Evolutionary conservation across 2,113 vertebrate genomes (phyloP).

Genomic region (Hemiprocne comata): DNA sequence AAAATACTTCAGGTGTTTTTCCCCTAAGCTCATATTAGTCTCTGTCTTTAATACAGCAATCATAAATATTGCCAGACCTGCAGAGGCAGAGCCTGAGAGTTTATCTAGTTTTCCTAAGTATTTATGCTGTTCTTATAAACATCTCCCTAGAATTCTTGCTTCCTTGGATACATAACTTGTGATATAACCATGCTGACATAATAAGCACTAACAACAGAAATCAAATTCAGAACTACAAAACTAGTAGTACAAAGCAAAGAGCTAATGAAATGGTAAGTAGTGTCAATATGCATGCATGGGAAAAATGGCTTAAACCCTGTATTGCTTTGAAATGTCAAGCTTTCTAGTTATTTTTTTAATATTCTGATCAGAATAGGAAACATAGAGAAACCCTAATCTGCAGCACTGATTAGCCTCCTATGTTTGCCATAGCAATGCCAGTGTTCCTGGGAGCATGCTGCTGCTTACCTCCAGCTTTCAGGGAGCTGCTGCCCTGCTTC

Average conservation of each 20-base stretch:
- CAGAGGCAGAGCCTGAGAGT: neutral
- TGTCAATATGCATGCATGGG: neutral
- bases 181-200: neutral
- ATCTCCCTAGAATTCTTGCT: neutral
- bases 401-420: rapidly evolving
- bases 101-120: neutral
- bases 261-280: neutral
- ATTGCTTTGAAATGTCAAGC: neutral
- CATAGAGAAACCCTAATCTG: neutral
- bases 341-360: neutral
- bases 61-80: neutral
- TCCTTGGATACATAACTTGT: neutral
- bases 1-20: neutral
- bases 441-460: neutral
- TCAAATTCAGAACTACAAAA: neutral
- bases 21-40: neutral
- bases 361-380: neutral
- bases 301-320: neutral
- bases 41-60: neutral
- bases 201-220: neutral
- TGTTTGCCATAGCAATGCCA: neutral
- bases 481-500: neutral
- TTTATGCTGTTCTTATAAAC: neutral
- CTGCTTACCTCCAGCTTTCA: neutral
- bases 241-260: neutral